These are phyloP conservation scores for Silurus asotus DNA, from an alignment of 2,113 vertebrate species.

Conservation along the genomic window DNA sequence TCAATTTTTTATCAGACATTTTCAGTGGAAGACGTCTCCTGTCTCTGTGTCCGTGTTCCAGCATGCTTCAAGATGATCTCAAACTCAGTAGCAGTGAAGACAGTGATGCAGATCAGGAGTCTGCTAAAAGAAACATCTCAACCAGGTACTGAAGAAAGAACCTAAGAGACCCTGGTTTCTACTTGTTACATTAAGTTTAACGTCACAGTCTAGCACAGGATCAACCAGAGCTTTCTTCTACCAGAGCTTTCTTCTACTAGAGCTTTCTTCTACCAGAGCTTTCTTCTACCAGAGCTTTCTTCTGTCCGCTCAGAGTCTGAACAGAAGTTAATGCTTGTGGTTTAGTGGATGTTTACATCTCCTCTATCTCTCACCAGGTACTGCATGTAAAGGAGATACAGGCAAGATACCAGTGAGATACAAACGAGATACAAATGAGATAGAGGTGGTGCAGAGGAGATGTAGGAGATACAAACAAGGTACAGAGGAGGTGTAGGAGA, in stretches of 20 bases:
- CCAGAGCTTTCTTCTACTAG: too few species aligned
- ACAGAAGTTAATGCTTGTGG: background rate
- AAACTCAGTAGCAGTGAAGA: conserved; percentile 98
- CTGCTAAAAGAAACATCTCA: conserved; percentile 89
- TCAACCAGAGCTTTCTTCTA: too few species aligned
- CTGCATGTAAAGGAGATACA: too few species aligned
- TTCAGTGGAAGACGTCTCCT: background rate
- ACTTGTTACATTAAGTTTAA: background rate
- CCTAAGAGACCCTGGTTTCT: background rate
- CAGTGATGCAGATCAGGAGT: conserved; percentile 94
- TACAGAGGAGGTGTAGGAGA: too few species aligned
- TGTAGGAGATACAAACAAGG: too few species aligned
- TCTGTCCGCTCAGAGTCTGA: background rate
- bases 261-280: too few species aligned
- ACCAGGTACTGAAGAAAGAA: conserved; percentile 77
- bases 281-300: background rate
- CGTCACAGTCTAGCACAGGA: background rate
- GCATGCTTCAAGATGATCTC: conserved; percentile 93
- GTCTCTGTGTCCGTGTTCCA: conserved; percentile 59
- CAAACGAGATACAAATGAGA: too few species aligned
- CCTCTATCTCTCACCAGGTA: too few species aligned
- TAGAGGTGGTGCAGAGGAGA: too few species aligned
- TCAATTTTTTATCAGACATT: background rate
- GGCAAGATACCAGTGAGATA: too few species aligned
- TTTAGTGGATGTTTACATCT: background rate